These are phyloP conservation scores for Buteo buteo DNA, from an alignment of 2,113 vertebrate species.

Conservation along the genomic window DNA sequence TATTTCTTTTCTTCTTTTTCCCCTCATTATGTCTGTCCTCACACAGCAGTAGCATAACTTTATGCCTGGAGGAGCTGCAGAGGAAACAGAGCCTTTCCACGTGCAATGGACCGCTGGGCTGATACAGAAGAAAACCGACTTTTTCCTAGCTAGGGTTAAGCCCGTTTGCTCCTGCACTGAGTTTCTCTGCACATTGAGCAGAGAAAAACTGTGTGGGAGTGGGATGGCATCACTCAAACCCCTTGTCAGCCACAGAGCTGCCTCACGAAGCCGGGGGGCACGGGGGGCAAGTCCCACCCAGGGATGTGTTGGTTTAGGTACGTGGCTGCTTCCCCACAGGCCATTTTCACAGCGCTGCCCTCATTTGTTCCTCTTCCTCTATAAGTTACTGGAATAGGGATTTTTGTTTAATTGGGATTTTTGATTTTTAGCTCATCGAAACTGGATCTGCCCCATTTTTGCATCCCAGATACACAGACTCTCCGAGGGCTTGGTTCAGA, in stretches of 20 bases:
- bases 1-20: background rate
- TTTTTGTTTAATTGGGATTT: background rate
- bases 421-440: background rate
- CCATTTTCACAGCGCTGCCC: background rate
- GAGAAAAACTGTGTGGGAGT: background rate
- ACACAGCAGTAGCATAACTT: background rate
- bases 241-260: background rate
- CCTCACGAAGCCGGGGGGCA: background rate
- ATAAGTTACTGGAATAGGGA: background rate
- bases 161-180: background rate
- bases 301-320: background rate
- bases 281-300: background rate
- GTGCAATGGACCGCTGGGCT: background rate
- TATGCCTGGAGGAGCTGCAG: background rate
- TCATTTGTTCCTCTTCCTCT: background rate
- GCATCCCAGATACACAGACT: background rate
- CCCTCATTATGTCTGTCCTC: background rate
- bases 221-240: background rate
- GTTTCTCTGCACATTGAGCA: background rate
- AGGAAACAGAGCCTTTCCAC: background rate
- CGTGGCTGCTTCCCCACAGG: background rate
- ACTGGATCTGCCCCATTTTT: background rate
- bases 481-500: background rate
- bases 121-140: background rate
- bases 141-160: background rate